A percentile compares a stretch with the other conserved stretches of the same genome.
phyloP scores from a whole-genome alignment of 2,113 vertebrate species.

The Lepus americanus region DNA sequence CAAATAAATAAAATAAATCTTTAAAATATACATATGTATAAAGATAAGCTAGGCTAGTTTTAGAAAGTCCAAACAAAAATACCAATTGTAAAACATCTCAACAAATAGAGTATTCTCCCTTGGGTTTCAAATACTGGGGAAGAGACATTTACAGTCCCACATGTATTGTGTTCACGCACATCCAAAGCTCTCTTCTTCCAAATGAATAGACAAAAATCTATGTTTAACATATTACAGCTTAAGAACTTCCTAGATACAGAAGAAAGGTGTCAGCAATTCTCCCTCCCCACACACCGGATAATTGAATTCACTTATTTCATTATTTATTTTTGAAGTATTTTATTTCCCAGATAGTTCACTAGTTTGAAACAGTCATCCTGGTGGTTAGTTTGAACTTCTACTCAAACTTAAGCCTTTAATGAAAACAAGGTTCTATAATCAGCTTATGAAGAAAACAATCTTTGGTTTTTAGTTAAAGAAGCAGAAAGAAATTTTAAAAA shows the following conservation, averaged over 20 bases:
- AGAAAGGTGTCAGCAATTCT: not conserved
- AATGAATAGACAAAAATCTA: not conserved
- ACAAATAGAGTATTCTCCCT: not conserved
- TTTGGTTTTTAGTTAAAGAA: constrained; percentile 88
- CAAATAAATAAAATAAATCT: no score
- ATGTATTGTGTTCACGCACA: not conserved
- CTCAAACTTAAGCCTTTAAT: constrained; percentile 68
- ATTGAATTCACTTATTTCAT: not conserved
- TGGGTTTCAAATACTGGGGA: not conserved
- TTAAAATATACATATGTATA: not conserved
- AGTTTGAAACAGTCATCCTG: constrained; percentile 65
- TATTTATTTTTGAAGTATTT: constrained; percentile 63
- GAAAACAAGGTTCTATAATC: constrained; percentile 70
- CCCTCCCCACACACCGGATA: not conserved
- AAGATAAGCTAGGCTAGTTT: constrained; percentile 29
- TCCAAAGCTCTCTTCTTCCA: not conserved
- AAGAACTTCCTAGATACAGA: not conserved
- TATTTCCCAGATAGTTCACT: constrained; percentile 65
- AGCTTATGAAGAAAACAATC: constrained; percentile 85
- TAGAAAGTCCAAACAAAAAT: constrained; percentile 26
- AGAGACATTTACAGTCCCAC: not conserved
- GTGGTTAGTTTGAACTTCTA: constrained; percentile 66
- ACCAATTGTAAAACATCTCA: not conserved
- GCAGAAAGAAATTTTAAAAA: constrained; percentile 79
- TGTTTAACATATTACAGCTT: not conserved